Evolutionary conservation across 2,113 vertebrate genomes (phyloP), one percentile per base, ranked within the genome.

Genomic region (Scopus umbretta): DNA sequence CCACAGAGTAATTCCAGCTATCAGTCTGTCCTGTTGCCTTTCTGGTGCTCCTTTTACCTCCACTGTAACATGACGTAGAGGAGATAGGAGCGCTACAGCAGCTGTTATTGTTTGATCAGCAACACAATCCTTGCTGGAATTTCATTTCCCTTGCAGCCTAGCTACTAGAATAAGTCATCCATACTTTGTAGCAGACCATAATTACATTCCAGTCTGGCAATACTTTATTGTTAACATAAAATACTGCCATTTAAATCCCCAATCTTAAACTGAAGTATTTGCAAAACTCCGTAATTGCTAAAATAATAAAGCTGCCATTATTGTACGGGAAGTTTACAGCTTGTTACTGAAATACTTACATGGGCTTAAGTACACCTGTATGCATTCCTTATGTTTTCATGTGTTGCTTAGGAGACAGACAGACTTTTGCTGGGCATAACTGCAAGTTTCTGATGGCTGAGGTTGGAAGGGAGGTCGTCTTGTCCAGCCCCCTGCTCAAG

Each of bases 171-270:
- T 92, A 66, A 94, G 86, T 96, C 96, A 95, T 79, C 94, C 53
- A 76, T 89, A 92, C 65, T 92, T 95, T 58, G 94, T 91, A 75
- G 91, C 91, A 95, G 83, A 66, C 80, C 91, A 71, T 94, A 94
- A 97, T 97, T 93, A 97, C 94, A 93, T 16, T 94, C 66, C 74
- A 88, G 79, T 36, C 89, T 96, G 87, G 95, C 90, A 90, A 95
- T 96, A 90, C 62, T 94, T 95, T 88, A 91, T 90, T 96, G 91
- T 92, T 97, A 96, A 91, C 81, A 94, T 88, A 74, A 96, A 95
- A 71, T 67, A 90, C 49, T 90, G 87, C 87, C 70, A 81, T 93
- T 96, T 96, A 92, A 96, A 93, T 78, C 67, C 59, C 74, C 71
- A 43, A 21, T 62, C 78, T 86, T 85, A 67, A 63, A 82, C 63